Evolutionary conservation across 2,888 invertebrate genomes (phyloP), one percentile per base, ranked within the genome.

Genomic region (Trichacis sp.): DNA sequence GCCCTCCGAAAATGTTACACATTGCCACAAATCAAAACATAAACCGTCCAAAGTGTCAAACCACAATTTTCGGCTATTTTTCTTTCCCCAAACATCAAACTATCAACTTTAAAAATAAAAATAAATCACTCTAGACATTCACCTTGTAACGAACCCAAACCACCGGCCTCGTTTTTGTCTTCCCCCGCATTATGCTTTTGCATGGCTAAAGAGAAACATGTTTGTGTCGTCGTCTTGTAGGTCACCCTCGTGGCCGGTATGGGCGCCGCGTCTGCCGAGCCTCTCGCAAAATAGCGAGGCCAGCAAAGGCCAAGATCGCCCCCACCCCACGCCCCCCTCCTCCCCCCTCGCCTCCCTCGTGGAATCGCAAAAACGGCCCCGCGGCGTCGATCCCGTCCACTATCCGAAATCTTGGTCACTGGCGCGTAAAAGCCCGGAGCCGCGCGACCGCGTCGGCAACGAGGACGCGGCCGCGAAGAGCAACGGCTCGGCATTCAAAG

Each of bases 171-270:
- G n/a, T 14, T 12, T 9, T 14, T 36, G 4, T 24, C 24, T 8
- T 3, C 8, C 3, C 24, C 2, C 3, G 19, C 45, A 42, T 45
- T 74, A 76, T 4, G 68, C 75, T 77, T 77, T 49, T 73, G 86
- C 85, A 86, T 85, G 85, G 84, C 77, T 80, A 76, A 83, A 24
- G 8, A 24, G 8, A 5, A 24, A 77, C 76, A 69, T 61, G 42
- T 68, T 78, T 64, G 64, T 65, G 59, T 65, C 52, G 52, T 55
- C 60, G 51, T 82, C 83, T 85, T 86, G 77, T 86, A 88, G 88
- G 88, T 87, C 87, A 78, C 87, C 88, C 75, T 88, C 87, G 78
- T 88, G 88, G 87, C 88, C 88, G 78, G 87, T 88, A 77, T 87
- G 88, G 87, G 86, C 85, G 65, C 86, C 87, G 69, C 85, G 85